Evolutionary conservation across 2,888 invertebrate species (phyloP).

Genomic region (Morpho helenor): DNA sequence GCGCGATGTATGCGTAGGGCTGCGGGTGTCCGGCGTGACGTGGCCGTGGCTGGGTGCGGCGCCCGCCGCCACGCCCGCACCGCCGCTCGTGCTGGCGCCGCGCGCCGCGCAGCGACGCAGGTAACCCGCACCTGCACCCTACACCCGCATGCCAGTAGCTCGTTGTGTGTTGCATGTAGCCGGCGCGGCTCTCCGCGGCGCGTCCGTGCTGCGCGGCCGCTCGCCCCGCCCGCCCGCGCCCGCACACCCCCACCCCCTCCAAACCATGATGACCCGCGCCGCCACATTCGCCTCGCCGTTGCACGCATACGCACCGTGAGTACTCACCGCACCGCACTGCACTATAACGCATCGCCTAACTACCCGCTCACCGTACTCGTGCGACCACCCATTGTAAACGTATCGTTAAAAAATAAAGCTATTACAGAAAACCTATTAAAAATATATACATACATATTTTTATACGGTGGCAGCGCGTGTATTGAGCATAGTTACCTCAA

Average conservation of each 20-base stretch:
- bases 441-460: too few relatives aligned
- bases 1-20: constrained; percentile 81
- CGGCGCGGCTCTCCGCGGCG: constrained; percentile 80
- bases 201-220: constrained; percentile 85
- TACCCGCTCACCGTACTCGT: constrained; percentile 15
- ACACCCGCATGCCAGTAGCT: constrained; percentile 52
- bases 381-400: not conserved
- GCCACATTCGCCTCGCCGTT: constrained; percentile 87
- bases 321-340: constrained; percentile 54
- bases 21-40: constrained; percentile 87
- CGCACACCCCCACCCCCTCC: constrained; percentile 54
- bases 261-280: constrained; percentile 82
- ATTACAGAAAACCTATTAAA: too few relatives aligned
- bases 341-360: constrained; percentile 6
- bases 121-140: constrained; percentile 41
- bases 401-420: too few relatives aligned
- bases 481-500: too few relatives aligned
- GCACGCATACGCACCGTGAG: constrained; percentile 96
- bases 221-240: constrained; percentile 83
- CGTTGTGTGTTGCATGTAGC: constrained; percentile 78
- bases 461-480: too few relatives aligned
- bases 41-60: constrained; percentile 87
- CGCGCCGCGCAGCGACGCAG: constrained; percentile 84
- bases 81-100: constrained; percentile 85
- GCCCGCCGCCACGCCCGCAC: constrained; percentile 80